phyloP scores from a whole-genome alignment of 2,888 invertebrate species.

The Dichetophora obliterata region DNA sequence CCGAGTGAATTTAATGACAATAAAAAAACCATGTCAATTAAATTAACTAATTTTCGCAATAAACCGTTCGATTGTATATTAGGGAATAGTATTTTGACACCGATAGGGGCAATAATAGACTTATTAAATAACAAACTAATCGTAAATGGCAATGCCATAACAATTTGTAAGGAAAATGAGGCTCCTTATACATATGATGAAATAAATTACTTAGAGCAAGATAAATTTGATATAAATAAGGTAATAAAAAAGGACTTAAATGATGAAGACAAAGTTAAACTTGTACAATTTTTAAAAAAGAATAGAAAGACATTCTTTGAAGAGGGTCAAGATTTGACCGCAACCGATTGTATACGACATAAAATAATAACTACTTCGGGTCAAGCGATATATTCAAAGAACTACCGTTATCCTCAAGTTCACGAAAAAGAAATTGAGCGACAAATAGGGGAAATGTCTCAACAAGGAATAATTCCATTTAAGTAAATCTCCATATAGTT shows the following conservation, averaged over 20 bases:
- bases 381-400: slow-evolving; percentile 20
- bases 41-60: background rate
- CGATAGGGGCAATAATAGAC: background rate
- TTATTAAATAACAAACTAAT: background rate
- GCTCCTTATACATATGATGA: background rate
- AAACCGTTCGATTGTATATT: background rate
- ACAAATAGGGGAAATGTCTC: background rate
- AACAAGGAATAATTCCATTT: too few relatives aligned
- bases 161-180: background rate
- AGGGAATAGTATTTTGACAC: background rate
- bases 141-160: background rate
- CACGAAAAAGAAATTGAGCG: slow-evolving; percentile 32
- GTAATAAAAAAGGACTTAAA: background rate
- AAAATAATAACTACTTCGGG: slow-evolving; percentile 16
- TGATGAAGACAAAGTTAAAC: background rate
- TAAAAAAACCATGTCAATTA: background rate
- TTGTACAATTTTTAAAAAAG: slow-evolving; percentile 8
- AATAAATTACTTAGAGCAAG: background rate
- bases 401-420: slow-evolving; percentile 29
- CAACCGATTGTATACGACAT: slow-evolving; percentile 13
- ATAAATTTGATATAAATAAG: background rate
- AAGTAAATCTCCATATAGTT: too few relatives aligned
- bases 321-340: slow-evolving; percentile 3
- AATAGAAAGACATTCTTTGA: slow-evolving; percentile 13
- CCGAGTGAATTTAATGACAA: background rate